Base-by-base conservation (phyloP, 2,113 vertebrate species). In the Leptosomus discolor region DNA sequence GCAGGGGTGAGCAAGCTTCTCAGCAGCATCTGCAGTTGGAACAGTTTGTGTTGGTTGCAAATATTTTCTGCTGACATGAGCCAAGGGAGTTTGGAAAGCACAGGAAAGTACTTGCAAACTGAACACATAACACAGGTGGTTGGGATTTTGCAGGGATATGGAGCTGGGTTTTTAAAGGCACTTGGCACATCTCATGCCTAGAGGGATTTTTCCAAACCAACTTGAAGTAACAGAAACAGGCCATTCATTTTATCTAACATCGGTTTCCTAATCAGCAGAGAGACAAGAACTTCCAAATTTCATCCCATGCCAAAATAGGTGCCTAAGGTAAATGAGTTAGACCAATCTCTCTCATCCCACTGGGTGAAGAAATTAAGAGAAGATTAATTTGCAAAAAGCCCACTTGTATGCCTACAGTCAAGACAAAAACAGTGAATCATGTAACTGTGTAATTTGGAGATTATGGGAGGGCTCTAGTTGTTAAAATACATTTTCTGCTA, bases 1-100 rank as follows among this genome's bases (percentile, higher is more conserved):
- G 51, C 82, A 43, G 29, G 29, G 26, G 5, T 29, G 29, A 92
- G 20, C 58, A 58, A 53, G 68, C 60, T 75, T 94, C 79, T 81
- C 80, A 94, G 86, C 88, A 94, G 68, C 88, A 91, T 93, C 88
- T 96, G 76, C 65, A 91, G 39, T 95, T 96, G 82, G 76, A 88
- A 46, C 34, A 1, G 0, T 76, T 96, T 70, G 34, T 27, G 45
- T 56, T 91, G 45, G 51, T 56, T 46, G 76, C 69, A 94, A 53
- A 53, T 95, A 68, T 85, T 79, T 91, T 84, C 39, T 87, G 41
- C 68, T 86, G 73, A 63, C 6, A 3, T 36, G 51, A 87, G 39
- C 80, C 53, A 53, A 34, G 76, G 69, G 86, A 73, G 43, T 84
- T 75, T 71, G 43, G n/a, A 85, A 85, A 85, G 30, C 19, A 11